Evolutionary conservation across 2,797 vertebrate genomes (phyloP), one percentile per base, ranked within the genome.

Genomic region (Perdix hodgsoniae): DNA sequence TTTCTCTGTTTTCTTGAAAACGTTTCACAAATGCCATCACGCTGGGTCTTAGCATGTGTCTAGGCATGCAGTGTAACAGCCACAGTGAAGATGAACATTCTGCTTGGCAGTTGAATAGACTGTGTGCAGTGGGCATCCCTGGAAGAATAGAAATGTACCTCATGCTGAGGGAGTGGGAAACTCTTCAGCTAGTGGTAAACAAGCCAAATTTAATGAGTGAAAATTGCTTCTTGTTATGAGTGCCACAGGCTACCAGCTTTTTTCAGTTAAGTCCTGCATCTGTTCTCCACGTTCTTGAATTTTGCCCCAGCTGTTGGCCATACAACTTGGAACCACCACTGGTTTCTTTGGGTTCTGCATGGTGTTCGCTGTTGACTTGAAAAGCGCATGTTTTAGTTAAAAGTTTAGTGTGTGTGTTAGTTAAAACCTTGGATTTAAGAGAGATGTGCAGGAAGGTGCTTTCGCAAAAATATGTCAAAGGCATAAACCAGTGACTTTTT

Each of bases 151-250:
- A 90, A 50, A 26, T 11, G 18, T 92, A 60, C 61, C 72, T 94
- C 89, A 83, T 29, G 45, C 74, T 74, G 72, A 66, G 91, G 83
- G 60, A 74, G 56, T 67, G 47, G 83, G 70, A 93, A 84, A 73
- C 40, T 27, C 37, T 96, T 96, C 84, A 93, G 61, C 40, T 94
- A 74, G 70, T 93, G 89, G 83, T 90, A 95, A 97, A 95, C 70
- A 59, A 95, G 83, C 57, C 82, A 72, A 95, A 89, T 94, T 88
- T 95, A 96, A 92, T 77, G 45, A 96, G 94, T 67, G 29, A 92
- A 88, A 96, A 95, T 65, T 61, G 31, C 47, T 89, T 78, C 60
- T 93, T 81, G 57, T 26, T 79, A 91, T 91, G 75, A 60, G 37
- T n/a, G 71, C 26, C 6, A 31, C 8, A 66, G 56, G 17, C 67